These are phyloP conservation scores for Bedellia somnulentella DNA, from an alignment of 2,888 invertebrate species.

Conservation along the genomic window DNA sequence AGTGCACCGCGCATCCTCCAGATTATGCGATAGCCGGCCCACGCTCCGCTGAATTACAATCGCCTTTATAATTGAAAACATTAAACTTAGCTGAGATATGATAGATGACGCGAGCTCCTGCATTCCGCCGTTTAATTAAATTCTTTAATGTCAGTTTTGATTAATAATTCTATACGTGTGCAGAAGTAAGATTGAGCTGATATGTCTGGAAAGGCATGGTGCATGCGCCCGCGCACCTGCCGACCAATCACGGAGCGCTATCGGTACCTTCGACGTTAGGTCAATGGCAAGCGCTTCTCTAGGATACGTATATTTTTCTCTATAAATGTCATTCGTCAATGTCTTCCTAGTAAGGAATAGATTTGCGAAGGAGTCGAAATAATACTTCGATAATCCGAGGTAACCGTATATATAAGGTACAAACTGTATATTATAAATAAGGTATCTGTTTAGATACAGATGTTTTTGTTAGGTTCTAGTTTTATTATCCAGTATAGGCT, in stretches of 20 bases:
- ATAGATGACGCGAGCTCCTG: constrained; percentile 3
- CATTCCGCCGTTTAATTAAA: constrained; percentile 6
- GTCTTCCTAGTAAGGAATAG: no score
- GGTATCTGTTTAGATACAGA: no score
- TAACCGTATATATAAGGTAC: no score
- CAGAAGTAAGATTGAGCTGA: not conserved
- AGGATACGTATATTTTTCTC: constrained; percentile 5
- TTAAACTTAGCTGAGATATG: constrained; percentile 6
- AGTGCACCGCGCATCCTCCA: constrained; percentile 11
- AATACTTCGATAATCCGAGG: no score
- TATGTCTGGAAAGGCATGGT: not conserved
- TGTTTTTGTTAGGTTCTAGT: no score
- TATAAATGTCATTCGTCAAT: constrained; percentile 10
- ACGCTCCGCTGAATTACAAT: constrained; percentile 17
- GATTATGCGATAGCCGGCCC: constrained; percentile 16
- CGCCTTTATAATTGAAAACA: constrained; percentile 20
- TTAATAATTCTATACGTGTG: not conserved
- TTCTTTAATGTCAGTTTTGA: constrained; percentile 3
- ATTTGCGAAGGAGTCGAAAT: no score
- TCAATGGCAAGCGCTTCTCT: constrained; percentile 4
- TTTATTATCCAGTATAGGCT: no score
- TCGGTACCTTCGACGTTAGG: constrained; percentile 4
- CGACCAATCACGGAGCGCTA: constrained; percentile 1
- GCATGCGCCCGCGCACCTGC: constrained; percentile 3
- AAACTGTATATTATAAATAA: no score